Base-by-base conservation (phyloP, 2,797 vertebrate genomes). In the Phoeniculus purpureus region DNA sequence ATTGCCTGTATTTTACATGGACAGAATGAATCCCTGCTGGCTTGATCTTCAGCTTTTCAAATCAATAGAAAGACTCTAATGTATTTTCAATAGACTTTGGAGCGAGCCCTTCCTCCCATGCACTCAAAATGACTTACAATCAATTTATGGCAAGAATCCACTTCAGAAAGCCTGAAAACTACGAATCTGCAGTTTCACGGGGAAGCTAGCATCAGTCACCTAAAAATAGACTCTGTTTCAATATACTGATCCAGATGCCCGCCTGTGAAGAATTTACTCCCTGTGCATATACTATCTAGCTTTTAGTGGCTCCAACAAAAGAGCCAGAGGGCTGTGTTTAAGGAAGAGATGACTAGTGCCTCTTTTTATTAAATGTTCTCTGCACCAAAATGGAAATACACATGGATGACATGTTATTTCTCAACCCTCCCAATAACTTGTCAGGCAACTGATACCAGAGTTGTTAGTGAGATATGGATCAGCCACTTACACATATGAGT, bases 201-300 rank as follows among this genome's bases (percentile, higher is more conserved):
- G 85, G 86, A 93, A 92, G 90, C 91, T 87, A 82, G 66, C 83
- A 88, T 93, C 94, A 85, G 68, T 77, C 2, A 4, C 76, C 94
- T 95, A 96, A 95, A 95, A 96, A 96, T 95, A 96, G 90, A 81
- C 73, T 95, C 76, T 29, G 43, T 95, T 94, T 95, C 93, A 91
- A 82, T 95, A 75, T 85, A 68, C 90, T 87, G 76, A 81, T 96
- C 85, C 94, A 95, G 90, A 95, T 95, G 94, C 90, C 86, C 0
- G 70, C 56, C 81, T 91, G 81, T 78, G 88, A 96, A 94, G 89
- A 84, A 93, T 94, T 93, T 94, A 92, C 90, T 93, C 87, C 60
- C 47, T 60, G 31, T 91, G 92, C 94, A 94, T 83, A 72, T 83
- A 87, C 81, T 88, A 59, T 86, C 72, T 93, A 58, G 82, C 91